Percentiles rank a stretch among this genome's conserved stretches.
Conservation (phyloP, 2,797 vertebrate species). For the Acanthornis magna region DNA sequence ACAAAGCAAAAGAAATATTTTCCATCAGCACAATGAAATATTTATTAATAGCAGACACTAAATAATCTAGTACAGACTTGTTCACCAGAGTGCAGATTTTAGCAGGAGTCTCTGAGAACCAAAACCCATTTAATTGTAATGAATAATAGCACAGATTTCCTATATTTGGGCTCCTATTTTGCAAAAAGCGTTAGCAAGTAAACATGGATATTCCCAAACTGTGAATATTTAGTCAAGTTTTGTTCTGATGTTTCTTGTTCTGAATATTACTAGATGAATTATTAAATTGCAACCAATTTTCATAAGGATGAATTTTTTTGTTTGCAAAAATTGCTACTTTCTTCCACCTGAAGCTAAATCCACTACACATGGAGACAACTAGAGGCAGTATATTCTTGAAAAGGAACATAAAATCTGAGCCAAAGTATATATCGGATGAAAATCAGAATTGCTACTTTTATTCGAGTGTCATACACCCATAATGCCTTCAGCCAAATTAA, state of each 20-base stretch:
- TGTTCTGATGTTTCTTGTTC: slow-evolving; percentile 67
- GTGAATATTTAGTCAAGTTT: slow-evolving; percentile 85
- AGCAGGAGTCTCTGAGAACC: slow-evolving; percentile 73
- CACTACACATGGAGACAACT: neutral
- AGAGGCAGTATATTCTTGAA: slow-evolving; percentile 6
- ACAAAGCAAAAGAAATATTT: slow-evolving; percentile 75
- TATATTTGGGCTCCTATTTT: slow-evolving; percentile 73
- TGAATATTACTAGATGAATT: slow-evolving; percentile 73
- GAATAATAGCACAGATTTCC: slow-evolving; percentile 76
- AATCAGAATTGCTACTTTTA: neutral
- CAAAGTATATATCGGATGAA: neutral
- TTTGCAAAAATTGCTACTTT: slow-evolving; percentile 38
- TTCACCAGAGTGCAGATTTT: slow-evolving; percentile 57
- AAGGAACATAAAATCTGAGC: neutral
- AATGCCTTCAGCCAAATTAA: slow-evolving; percentile 7
- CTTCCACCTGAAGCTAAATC: slow-evolving; percentile 30
- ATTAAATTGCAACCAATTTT: slow-evolving; percentile 64
- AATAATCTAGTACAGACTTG: slow-evolving; percentile 63
- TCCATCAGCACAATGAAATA: slow-evolving; percentile 78
- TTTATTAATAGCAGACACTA: slow-evolving; percentile 75
- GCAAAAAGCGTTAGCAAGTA: slow-evolving; percentile 77
- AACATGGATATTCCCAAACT: slow-evolving; percentile 82
- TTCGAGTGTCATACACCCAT: neutral
- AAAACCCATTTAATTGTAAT: slow-evolving; percentile 59
- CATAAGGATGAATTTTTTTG: slow-evolving; percentile 17